Percentiles rank a stretch among this genome's conserved stretches.
Evolutionary conservation across 2,888 invertebrate species (phyloP).

Genomic region (Dilophus febrilis): DNA sequence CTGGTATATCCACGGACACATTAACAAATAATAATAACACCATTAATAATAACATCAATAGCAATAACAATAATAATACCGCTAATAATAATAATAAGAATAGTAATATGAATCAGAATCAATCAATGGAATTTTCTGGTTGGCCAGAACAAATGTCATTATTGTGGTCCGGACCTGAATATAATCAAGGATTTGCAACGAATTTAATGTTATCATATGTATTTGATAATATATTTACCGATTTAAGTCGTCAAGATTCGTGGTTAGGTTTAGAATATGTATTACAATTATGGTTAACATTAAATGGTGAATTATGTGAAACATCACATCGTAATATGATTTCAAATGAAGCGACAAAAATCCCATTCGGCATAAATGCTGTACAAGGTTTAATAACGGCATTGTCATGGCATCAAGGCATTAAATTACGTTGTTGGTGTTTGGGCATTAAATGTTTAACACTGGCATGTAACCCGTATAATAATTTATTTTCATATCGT

Average conservation of each 20-base stretch:
- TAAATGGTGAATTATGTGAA: slow-evolving; percentile 41
- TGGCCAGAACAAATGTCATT: slow-evolving; percentile 31
- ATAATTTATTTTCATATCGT: slow-evolving; percentile 16
- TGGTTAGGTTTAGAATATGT: slow-evolving; percentile 68
- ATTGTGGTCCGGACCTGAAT: slow-evolving; percentile 36
- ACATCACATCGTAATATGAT: too few species aligned
- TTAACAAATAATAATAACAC: too few species aligned
- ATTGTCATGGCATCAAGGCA: slow-evolving; percentile 45
- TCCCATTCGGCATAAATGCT: slow-evolving; percentile 44
- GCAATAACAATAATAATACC: too few species aligned
- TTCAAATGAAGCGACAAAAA: slow-evolving; percentile 35
- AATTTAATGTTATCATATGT: slow-evolving; percentile 48
- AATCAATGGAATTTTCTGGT: slow-evolving; percentile 22
- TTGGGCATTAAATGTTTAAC: slow-evolving; percentile 53
- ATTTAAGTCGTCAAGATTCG: slow-evolving; percentile 43
- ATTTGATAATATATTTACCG: slow-evolving; percentile 51
- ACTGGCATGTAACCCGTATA: slow-evolving; percentile 45
- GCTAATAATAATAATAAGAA: slow-evolving; percentile 12
- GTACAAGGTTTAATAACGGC: slow-evolving; percentile 48
- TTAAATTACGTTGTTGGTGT: slow-evolving; percentile 58
- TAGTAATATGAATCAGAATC: neutral
- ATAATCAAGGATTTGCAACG: slow-evolving; percentile 30
- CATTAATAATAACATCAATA: slow-evolving; percentile 11
- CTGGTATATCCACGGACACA: too few species aligned
- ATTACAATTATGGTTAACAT: slow-evolving; percentile 70